Evolutionary conservation across 37 sponge, comb jelly and placozoan genomes (phyloP), one percentile per base, ranked within the genome.

Genomic region (Axinella damicornis): DNA sequence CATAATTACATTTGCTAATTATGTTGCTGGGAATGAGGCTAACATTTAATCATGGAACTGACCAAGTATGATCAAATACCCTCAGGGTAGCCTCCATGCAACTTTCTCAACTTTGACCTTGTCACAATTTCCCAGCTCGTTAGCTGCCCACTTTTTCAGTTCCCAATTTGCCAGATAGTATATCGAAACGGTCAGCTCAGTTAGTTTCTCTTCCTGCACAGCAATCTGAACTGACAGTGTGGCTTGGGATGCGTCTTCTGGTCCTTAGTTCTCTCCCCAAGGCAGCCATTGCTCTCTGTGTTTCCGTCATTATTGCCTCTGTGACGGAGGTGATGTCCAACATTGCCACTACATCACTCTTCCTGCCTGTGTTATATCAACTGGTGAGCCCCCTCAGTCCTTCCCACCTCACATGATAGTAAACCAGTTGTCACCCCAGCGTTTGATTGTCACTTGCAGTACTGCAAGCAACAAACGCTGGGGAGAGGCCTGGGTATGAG

Each of bases 241-340:
- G 88, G 90, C 41, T 98, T 5, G 95, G 96, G 1, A 9, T 58
- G 32, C 81, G 79, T 19, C 79, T 98, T 55, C 57, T 63, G 0
- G 71, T 58, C 0, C 62, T 95, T 35, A 35, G 65, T 0, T 39
- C 37, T 19, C 80, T 95, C 36, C 84, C 90, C 52, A 63, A 70
- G 28, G 64, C 82, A n/a, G 53, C 76, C 11, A 77, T 94, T 28
- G 90, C 85, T 22, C 58, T 95, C 40, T 22, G 70, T 0, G 69
- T 98, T 27, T 83, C 85, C 21, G 57, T 87, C n/a, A 68, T 95
- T 25, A 82, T 95, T 30, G 82, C 94, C 31, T 12, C 66, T 20
- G 59, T 89, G 14, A 98, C 98, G 16, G 94, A 98, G 61, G 92
- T 98, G 32, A 85, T 93, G 31, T 95, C 98, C 78, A 98, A 98